phyloP scores from a whole-genome alignment of 1,140 invertebrate genomes.

The Panagrolaimus sp. region DNA sequence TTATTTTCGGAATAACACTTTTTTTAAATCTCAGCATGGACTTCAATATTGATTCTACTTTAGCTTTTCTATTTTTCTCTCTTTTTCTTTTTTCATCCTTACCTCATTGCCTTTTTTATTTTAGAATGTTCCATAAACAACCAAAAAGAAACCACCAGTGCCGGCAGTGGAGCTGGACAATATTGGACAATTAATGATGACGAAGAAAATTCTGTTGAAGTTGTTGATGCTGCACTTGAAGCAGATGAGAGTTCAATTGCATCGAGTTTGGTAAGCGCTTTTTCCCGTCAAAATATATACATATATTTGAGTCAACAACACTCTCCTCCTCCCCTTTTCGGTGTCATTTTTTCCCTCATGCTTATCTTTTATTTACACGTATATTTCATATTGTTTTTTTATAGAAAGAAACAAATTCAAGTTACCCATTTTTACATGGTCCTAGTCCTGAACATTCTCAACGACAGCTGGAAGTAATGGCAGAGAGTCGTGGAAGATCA shows the following conservation, averaged over 20 bases:
- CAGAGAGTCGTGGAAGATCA: neutral
- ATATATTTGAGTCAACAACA: neutral
- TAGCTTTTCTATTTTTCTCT: no score
- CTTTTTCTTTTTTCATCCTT: no score
- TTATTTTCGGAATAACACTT: no score
- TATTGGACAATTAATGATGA: slow-evolving; percentile 14
- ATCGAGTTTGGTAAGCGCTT: slow-evolving; percentile 11
- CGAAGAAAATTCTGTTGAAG: neutral
- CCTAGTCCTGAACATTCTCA: neutral
- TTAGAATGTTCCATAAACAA: no score
- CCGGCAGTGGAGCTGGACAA: no score
- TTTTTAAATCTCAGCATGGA: no score
- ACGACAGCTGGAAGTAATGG: no score
- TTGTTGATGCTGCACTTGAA: slow-evolving; percentile 4
- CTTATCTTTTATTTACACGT: neutral
- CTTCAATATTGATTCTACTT: no score
- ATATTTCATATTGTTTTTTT: neutral
- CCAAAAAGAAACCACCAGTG: no score
- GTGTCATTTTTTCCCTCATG: slow-evolving; percentile 8
- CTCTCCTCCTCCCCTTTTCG: neutral
- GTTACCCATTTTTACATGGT: neutral
- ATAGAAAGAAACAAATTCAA: neutral
- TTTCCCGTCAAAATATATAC: neutral
- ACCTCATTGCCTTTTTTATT: no score
- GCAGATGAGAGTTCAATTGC: slow-evolving; percentile 12